phyloP scores from a whole-genome alignment of 2,888 invertebrate species.

The Nomada ruficornis region DNA sequence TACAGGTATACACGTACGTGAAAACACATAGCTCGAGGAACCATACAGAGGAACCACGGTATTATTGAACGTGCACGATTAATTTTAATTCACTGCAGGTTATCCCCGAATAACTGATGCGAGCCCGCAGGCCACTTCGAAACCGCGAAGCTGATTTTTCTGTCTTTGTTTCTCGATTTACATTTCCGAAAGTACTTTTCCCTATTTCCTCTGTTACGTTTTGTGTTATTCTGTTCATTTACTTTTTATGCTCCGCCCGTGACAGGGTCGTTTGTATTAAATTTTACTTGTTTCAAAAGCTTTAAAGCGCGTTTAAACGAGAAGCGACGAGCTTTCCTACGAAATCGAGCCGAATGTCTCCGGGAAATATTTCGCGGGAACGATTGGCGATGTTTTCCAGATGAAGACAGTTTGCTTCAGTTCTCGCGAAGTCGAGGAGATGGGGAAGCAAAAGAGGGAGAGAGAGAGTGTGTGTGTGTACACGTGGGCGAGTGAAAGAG shows the following conservation, averaged over 20 bases:
- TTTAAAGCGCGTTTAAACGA: conserved; percentile 23
- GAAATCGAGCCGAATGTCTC: background rate
- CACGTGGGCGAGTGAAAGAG: background rate
- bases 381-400: background rate
- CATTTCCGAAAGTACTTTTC: background rate
- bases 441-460: conserved; percentile 3
- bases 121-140: background rate
- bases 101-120: background rate
- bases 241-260: background rate
- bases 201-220: conserved; percentile 26
- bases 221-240: background rate
- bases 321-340: conserved; percentile 7
- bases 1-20: conserved; percentile 16
- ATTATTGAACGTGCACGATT: conserved; percentile 2
- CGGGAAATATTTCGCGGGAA: background rate
- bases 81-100: background rate
- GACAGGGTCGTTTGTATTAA: background rate
- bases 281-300: conserved; percentile 9
- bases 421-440: conserved; percentile 20
- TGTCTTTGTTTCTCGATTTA: background rate
- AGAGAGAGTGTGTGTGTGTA: background rate
- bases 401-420: conserved; percentile 12
- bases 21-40: conserved; percentile 9
- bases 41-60: conserved; percentile 35
- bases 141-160: background rate